Evolutionary conservation across 2,888 invertebrate genomes (phyloP).

Genomic region (Diloba caeruleocephala): DNA sequence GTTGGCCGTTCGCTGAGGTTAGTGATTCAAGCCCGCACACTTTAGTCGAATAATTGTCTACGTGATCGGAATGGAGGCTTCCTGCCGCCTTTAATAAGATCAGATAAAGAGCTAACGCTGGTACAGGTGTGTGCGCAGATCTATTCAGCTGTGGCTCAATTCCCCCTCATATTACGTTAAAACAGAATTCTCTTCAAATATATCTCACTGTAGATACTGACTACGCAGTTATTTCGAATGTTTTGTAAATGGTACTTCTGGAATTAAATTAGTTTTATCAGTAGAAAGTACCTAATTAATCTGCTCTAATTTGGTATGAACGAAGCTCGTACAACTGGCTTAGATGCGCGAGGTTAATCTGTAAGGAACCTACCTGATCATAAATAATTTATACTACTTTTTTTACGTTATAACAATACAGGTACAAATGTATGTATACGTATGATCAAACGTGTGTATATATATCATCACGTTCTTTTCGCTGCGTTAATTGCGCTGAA

Average conservation of each 20-base stretch:
- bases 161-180: constrained; percentile 20
- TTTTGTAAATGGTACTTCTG: not conserved
- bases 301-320: not conserved
- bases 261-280: not conserved
- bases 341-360: not conserved
- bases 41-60: constrained; percentile 89
- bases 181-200: constrained; percentile 16
- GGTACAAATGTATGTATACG: no score
- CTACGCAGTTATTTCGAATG: not conserved
- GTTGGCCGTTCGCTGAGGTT: constrained; percentile 87
- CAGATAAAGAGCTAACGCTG: constrained; percentile 78
- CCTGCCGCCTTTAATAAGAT: constrained; percentile 84
- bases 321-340: not conserved
- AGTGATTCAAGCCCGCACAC: constrained; percentile 88
- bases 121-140: constrained; percentile 68
- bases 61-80: constrained; percentile 85
- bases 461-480: no score
- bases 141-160: constrained; percentile 48
- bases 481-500: no score
- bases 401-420: no score
- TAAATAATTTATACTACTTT: not conserved
- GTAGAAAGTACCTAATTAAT: not conserved
- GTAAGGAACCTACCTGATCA: not conserved
- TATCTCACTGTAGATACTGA: constrained; percentile 1
- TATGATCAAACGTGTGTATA: no score